phyloP scores from a whole-genome alignment of 2,797 vertebrate species.

The Chelon labrosus region DNA sequence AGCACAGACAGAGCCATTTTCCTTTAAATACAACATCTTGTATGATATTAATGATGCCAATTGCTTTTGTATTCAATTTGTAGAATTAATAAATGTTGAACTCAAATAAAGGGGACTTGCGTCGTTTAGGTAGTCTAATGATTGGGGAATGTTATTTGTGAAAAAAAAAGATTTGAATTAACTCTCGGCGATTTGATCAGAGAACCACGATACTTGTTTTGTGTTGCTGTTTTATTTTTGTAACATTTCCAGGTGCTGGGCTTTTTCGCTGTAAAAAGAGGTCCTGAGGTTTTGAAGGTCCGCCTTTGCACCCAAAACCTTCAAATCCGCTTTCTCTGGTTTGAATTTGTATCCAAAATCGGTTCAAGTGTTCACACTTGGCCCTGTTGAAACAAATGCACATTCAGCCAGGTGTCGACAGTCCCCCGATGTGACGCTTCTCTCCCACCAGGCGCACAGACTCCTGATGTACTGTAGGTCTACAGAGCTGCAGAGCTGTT shows the following conservation, averaged over 20 bases:
- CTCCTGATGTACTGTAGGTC: slow-evolving; percentile 63
- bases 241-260: slow-evolving; percentile 73
- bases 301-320: slow-evolving; percentile 39
- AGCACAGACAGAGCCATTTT: slow-evolving; percentile 65
- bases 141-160: slow-evolving; percentile 57
- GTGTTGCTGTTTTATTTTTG: slow-evolving; percentile 23
- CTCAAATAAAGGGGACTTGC: slow-evolving; percentile 63
- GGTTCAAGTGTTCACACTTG: slow-evolving; percentile 39
- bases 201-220: slow-evolving; percentile 42
- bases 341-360: slow-evolving; percentile 46
- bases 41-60: slow-evolving; percentile 67
- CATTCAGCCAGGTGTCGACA: slow-evolving; percentile 42
- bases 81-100: slow-evolving; percentile 70
- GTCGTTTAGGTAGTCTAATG: slow-evolving; percentile 60
- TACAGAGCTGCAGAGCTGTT: slow-evolving; percentile 49
- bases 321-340: slow-evolving; percentile 52
- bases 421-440: slow-evolving; percentile 8
- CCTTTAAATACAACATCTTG: slow-evolving; percentile 52
- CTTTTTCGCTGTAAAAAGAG: slow-evolving; percentile 50
- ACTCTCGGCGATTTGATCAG: slow-evolving; percentile 49
- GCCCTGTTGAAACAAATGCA: background rate
- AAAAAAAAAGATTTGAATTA: slow-evolving; percentile 38
- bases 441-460: slow-evolving; percentile 5
- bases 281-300: slow-evolving; percentile 16
- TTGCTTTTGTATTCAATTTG: slow-evolving; percentile 67